These are phyloP conservation scores for Mormyrops attenuatus DNA, from an alignment of 2,797 vertebrate genomes.

Conservation along the genomic window DNA sequence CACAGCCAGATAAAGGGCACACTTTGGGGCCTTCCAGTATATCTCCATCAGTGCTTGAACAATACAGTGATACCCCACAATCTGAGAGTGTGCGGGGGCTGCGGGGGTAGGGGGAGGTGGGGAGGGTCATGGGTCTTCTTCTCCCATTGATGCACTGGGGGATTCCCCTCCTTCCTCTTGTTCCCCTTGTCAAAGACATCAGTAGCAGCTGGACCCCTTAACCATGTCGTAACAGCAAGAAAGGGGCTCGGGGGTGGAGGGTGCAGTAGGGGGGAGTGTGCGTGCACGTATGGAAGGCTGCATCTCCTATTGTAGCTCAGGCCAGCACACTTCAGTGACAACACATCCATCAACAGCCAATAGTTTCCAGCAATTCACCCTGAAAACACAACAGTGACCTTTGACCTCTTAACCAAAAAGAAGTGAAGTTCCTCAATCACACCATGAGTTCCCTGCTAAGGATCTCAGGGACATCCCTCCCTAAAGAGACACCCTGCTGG, in stretches of 20 bases:
- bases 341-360: constrained; percentile 78
- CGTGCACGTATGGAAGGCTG: constrained; percentile 56
- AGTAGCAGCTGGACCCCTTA: constrained; percentile 78
- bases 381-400: constrained; percentile 76
- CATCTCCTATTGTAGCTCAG: constrained; percentile 65
- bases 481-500: background rate
- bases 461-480: constrained; percentile 14
- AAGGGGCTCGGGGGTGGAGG: constrained; percentile 44
- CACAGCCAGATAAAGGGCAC: background rate
- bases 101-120: background rate
- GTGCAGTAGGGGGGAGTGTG: constrained; percentile 51
- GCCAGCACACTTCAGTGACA: constrained; percentile 73
- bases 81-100: constrained; percentile 1
- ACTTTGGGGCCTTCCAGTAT: constrained; percentile 25
- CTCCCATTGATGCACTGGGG: constrained; percentile 66
- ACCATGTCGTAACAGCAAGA: constrained; percentile 56
- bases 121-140: constrained; percentile 36
- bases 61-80: constrained; percentile 7
- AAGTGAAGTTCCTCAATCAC: constrained; percentile 15
- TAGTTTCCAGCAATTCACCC: constrained; percentile 76
- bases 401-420: constrained; percentile 63
- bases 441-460: background rate
- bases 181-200: constrained; percentile 65
- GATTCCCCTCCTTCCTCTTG: constrained; percentile 51
- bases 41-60: constrained; percentile 37